Percentiles rank a stretch among this genome's conserved stretches.
These are phyloP conservation scores for Sebastes kiyomatsui DNA, from an alignment of 2,797 vertebrate species.

Conservation along the genomic window DNA sequence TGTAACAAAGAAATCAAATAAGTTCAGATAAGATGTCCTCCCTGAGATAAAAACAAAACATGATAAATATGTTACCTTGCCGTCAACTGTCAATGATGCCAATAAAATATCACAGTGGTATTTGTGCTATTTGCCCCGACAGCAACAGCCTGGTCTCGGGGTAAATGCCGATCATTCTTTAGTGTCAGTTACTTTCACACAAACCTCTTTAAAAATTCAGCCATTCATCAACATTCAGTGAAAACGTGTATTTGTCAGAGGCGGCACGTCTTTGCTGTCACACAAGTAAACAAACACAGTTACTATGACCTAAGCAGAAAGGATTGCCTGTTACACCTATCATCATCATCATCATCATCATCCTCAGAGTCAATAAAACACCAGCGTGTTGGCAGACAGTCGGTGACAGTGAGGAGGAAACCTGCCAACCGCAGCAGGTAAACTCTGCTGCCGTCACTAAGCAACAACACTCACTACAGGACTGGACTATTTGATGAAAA, in stretches of 20 bases:
- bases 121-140: not conserved
- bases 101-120: not conserved
- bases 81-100: not conserved
- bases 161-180: constrained; percentile 7
- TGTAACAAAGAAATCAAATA: not conserved
- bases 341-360: not conserved
- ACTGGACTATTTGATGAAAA: not conserved
- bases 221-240: not conserved
- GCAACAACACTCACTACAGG: not conserved
- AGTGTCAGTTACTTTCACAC: not conserved
- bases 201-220: not conserved
- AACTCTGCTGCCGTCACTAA: not conserved
- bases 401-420: not conserved
- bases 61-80: not conserved
- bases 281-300: not conserved
- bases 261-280: not conserved
- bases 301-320: not conserved
- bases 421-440: constrained; percentile 4
- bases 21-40: not conserved
- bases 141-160: not conserved
- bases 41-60: not conserved
- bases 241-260: not conserved
- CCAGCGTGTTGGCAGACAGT: not conserved
- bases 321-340: not conserved
- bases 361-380: not conserved